Evolutionary conservation across 2,113 vertebrate genomes (phyloP), one percentile per base, ranked within the genome.

Genomic region (Paramisgurnus dabryanus): DNA sequence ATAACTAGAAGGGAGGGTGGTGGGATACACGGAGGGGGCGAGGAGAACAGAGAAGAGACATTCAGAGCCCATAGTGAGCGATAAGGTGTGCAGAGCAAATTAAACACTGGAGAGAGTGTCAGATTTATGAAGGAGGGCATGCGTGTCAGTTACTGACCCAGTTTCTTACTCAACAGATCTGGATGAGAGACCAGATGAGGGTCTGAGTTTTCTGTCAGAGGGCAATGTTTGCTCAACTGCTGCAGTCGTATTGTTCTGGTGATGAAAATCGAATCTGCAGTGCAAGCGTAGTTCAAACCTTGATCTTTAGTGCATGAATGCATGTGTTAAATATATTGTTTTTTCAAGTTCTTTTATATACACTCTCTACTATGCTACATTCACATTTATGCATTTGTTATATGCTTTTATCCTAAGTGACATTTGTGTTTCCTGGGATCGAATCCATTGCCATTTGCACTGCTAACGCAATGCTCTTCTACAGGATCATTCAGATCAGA

Each of bases 61-160:
- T 55, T 5, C 2, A 10, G 7, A 43, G 71, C n/a, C 12, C 18
- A 6, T 39, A 60, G 63, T 58, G 63, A 74, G 80, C 34, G 40
- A 60, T 66, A 75, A 17, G 40, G 53, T 57, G 76, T 43, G 55
- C 50, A 58, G 49, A 57, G 64, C 11, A 67, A 57, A 67, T 53
- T 27, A 18, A 57, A 81, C 72, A 17, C 39, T 8, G 41, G 49
- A 66, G 9, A 58, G 71, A 60, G 70, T 73, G 39, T 43, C 7
- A 41, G 18, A 68, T 11, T 67, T 34, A 10, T 47, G 55, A 34
- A 8, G 69, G 17, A 43, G 8, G 58, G 57, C 58, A 18, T 71
- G 65, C 65, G 34, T 80, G 78, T 80, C 85, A 63, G 78, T 85
- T 85, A 80, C 84, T 83, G 79, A 86, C 84, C 84, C 71, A 87